Evolutionary conservation across 2,888 invertebrate species (phyloP).

Genomic region (Anthrax anthrax): DNA sequence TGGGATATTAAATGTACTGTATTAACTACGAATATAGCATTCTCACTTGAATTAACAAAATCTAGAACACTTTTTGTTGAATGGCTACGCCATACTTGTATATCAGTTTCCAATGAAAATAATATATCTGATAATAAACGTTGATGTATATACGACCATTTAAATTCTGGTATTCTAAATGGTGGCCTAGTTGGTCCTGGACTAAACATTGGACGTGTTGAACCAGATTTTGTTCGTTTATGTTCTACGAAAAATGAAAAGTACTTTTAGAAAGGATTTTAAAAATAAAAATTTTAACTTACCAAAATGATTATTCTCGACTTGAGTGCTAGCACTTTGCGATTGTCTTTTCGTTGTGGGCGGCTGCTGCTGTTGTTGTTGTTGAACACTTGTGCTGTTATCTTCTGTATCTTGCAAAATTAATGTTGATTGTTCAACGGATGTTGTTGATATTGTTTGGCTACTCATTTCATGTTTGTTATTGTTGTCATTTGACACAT

Average conservation of each 20-base stretch:
- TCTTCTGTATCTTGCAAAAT: neutral
- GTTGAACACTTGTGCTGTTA: constrained; percentile 7
- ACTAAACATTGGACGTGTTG: constrained; percentile 80
- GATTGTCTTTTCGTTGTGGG: constrained; percentile 47
- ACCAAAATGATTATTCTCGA: constrained; percentile 77
- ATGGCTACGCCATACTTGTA: constrained; percentile 85
- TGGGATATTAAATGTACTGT: constrained; percentile 98
- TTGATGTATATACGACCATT: constrained; percentile 99
- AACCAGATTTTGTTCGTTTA: constrained; percentile 43
- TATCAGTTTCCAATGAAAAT: constrained; percentile 92
- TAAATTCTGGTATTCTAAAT: constrained; percentile 98
- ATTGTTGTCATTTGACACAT: constrained; percentile 9
- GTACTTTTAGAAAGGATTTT: neutral
- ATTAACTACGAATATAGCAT: constrained; percentile 98
- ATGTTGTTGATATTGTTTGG: neutral
- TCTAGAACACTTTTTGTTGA: constrained; percentile 94
- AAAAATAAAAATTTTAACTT: constrained; percentile 13
- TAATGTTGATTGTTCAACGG: neutral
- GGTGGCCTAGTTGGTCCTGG: constrained; percentile 87
- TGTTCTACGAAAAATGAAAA: constrained; percentile 14
- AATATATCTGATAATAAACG: constrained; percentile 88
- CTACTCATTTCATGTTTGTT: constrained; percentile 11
- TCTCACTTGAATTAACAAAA: constrained; percentile 96
- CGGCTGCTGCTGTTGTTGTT: too few relatives aligned
- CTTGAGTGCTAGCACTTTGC: constrained; percentile 67